These are phyloP conservation scores for Aporrectodea caliginosa DNA, from an alignment of 1,140 invertebrate genomes.

Conservation along the genomic window DNA sequence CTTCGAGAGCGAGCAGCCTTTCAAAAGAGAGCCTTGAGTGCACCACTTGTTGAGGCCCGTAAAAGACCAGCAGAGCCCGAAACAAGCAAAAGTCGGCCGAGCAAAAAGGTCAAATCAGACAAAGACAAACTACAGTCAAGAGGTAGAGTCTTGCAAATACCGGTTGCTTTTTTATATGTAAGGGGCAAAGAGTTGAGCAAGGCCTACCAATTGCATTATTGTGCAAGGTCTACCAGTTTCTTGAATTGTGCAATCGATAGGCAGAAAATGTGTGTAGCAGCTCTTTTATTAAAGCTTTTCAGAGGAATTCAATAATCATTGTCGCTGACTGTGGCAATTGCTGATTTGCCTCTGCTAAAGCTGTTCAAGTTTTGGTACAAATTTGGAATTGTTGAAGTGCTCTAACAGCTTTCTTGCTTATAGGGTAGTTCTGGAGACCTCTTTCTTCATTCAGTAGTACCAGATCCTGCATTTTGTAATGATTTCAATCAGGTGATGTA, in stretches of 20 bases:
- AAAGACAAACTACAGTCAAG: not conserved
- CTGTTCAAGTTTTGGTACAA: no score
- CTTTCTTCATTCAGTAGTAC: no score
- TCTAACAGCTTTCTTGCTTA: no score
- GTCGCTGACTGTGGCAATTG: no score
- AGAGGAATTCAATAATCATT: no score
- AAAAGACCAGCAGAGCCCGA: not conserved
- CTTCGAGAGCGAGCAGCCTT: not conserved
- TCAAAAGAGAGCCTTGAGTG: not conserved
- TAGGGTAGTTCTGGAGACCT: no score
- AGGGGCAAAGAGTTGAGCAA: not conserved
- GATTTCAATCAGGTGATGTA: no score
- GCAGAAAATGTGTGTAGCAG: not conserved
- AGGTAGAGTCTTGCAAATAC: not conserved
- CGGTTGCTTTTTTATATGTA: not conserved
- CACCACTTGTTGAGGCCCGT: not conserved
- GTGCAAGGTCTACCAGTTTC: not conserved
- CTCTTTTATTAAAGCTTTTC: no score
- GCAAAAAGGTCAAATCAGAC: not conserved
- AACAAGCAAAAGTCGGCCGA: not conserved
- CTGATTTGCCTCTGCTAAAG: no score
- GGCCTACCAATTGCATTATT: not conserved
- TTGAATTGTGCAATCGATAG: not conserved
- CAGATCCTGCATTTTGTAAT: no score
- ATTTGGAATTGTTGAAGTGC: no score